Percentiles rank a stretch among this genome's conserved stretches.
These are phyloP conservation scores for Gymnothorax javanicus DNA, from an alignment of 2,797 vertebrate genomes.

Conservation along the genomic window DNA sequence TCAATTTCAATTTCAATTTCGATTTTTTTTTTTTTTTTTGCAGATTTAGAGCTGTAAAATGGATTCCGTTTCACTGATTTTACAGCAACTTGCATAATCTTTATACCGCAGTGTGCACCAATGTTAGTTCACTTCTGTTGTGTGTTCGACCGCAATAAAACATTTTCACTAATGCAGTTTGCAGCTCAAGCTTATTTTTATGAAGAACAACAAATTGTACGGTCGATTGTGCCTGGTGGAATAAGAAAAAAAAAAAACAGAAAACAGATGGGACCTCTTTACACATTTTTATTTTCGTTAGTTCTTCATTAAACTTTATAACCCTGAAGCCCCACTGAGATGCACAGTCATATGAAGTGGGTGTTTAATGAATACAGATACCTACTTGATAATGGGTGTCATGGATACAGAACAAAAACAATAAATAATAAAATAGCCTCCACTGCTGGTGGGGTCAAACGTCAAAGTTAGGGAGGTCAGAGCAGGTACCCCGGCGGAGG, in stretches of 20 bases:
- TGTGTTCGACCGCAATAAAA: background rate
- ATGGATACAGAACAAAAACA: background rate
- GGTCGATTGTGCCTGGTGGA: background rate
- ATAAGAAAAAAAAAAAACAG: background rate
- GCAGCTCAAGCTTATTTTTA: background rate
- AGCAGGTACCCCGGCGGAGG: conserved; percentile 67
- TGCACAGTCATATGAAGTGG: background rate
- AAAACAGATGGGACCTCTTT: background rate
- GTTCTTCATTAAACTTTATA: background rate
- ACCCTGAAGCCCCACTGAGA: background rate
- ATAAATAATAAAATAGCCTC: background rate
- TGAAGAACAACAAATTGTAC: background rate
- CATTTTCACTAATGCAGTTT: background rate
- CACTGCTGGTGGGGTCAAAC: background rate
- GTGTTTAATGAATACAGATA: background rate
- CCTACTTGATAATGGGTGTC: background rate
- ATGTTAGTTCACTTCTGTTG: background rate
- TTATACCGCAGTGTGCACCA: background rate
- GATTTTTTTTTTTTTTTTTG: background rate
- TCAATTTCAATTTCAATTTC: too few relatives aligned
- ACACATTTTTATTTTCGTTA: background rate
- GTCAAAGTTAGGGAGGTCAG: conserved; percentile 37
- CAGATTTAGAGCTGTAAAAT: background rate
- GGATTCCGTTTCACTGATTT: background rate
- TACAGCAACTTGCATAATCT: background rate